phyloP scores from a whole-genome alignment of 2,113 vertebrate genomes.

The Festucalex cinctus region DNA sequence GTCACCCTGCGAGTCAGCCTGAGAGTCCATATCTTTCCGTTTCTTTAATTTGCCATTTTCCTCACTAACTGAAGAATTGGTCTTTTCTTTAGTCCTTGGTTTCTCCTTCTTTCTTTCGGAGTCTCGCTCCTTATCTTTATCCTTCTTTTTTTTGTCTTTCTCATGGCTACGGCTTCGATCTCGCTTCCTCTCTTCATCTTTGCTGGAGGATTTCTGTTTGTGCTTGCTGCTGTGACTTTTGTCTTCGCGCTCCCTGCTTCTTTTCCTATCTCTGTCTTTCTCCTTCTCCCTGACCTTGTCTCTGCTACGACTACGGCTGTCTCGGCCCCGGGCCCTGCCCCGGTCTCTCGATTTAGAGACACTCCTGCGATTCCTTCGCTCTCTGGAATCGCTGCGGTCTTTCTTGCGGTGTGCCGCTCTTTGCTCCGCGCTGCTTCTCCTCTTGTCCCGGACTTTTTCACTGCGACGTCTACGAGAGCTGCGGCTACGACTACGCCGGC shows the following conservation, averaged over 20 bases:
- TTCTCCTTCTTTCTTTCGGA: conserved; percentile 83
- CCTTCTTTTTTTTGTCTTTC: conserved; percentile 89
- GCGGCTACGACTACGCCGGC: conserved; percentile 80
- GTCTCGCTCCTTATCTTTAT: conserved; percentile 83
- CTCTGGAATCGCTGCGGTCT: conserved; percentile 79
- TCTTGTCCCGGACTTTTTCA: conserved; percentile 82
- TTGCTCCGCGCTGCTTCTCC: conserved; percentile 75
- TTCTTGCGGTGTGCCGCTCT: conserved; percentile 72
- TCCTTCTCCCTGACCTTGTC: conserved; percentile 76
- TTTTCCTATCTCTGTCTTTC: conserved; percentile 70
- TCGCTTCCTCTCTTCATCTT: conserved; percentile 80
- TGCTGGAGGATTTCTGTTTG: conserved; percentile 84
- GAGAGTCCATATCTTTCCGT: conserved; percentile 83
- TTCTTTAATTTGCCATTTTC: conserved; percentile 85
- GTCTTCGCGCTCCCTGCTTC: conserved; percentile 75
- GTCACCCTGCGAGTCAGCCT: conserved; percentile 78
- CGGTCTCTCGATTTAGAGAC: conserved; percentile 68
- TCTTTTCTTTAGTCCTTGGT: conserved; percentile 74
- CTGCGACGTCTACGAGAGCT: conserved; percentile 79
- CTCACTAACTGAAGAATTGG: conserved; percentile 71
- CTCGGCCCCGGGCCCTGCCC: conserved; percentile 74
- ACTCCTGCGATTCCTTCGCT: conserved; percentile 78
- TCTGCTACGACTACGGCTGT: conserved; percentile 80
- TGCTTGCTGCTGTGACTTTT: conserved; percentile 82
- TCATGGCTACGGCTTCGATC: conserved; percentile 80